Conservation (phyloP, 2,888 invertebrate genomes). For the Abrostola triplasia region DNA sequence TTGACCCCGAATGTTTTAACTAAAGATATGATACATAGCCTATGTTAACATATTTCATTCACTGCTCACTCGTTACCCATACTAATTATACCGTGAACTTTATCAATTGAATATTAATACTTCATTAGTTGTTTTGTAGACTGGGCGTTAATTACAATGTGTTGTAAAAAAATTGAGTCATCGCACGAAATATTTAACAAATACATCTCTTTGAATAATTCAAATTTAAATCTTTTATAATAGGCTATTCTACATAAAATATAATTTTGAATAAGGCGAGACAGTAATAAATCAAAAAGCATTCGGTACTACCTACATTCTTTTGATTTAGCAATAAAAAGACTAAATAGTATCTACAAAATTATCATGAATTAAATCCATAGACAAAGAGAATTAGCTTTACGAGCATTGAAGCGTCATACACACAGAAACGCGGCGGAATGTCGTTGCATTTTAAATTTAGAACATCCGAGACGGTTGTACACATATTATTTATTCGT, state of each 20-base stretch:
- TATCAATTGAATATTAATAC: constrained; percentile 18
- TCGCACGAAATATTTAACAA: no score
- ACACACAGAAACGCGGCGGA: constrained; percentile 55
- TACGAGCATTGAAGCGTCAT: constrained; percentile 52
- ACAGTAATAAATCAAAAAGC: background rate
- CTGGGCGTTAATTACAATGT: no score
- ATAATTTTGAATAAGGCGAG: no score
- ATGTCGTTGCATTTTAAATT: constrained; percentile 70
- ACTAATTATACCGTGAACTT: constrained; percentile 11
- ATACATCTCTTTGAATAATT: no score
- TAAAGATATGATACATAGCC: constrained; percentile 17
- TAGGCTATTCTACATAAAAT: no score
- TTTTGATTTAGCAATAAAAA: background rate
- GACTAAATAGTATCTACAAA: background rate
- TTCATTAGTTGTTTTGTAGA: background rate
- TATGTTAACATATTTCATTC: constrained; percentile 30
- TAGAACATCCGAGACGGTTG: constrained; percentile 65
- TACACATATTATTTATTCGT: constrained; percentile 59
- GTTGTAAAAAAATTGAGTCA: no score
- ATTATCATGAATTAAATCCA: constrained; percentile 6
- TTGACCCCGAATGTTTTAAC: constrained; percentile 33
- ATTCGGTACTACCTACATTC: background rate
- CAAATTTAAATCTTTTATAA: no score
- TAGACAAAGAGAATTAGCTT: constrained; percentile 52
- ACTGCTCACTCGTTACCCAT: constrained; percentile 15